phyloP scores from a whole-genome alignment of 2,797 vertebrate genomes.

The Hafferia zeledoni region DNA sequence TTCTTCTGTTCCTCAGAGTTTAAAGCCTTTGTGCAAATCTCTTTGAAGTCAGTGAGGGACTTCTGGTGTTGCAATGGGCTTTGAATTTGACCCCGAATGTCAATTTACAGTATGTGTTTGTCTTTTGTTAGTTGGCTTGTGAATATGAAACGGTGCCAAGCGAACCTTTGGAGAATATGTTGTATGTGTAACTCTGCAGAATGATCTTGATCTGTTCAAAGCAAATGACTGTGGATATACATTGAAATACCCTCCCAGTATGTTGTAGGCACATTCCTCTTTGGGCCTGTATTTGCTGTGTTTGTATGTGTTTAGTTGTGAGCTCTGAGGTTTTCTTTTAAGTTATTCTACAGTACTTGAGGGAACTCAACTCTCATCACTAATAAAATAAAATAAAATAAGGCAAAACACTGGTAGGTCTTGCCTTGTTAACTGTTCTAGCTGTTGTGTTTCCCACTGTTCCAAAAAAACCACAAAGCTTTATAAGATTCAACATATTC shows the following conservation, averaged over 20 bases:
- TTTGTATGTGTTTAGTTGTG: neutral
- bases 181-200: neutral
- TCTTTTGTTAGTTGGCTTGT: neutral
- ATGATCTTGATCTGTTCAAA: neutral
- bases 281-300: neutral
- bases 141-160: neutral
- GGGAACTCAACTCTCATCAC: constrained; percentile 5
- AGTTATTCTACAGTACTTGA: neutral
- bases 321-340: constrained; percentile 18
- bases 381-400: constrained; percentile 37
- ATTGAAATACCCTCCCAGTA: neutral
- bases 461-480: neutral
- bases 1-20: neutral
- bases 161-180: accelerated
- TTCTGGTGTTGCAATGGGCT: neutral
- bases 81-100: neutral
- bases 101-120: neutral
- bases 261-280: neutral
- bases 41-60: neutral
- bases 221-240: neutral
- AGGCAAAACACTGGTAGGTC: neutral
- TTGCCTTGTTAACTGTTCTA: constrained; percentile 25
- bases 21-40: neutral
- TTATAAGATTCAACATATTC: constrained; percentile 27
- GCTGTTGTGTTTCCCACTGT: neutral